Conservation (phyloP, 2,797 vertebrate genomes). For the Muscicapa comitata region DNA sequence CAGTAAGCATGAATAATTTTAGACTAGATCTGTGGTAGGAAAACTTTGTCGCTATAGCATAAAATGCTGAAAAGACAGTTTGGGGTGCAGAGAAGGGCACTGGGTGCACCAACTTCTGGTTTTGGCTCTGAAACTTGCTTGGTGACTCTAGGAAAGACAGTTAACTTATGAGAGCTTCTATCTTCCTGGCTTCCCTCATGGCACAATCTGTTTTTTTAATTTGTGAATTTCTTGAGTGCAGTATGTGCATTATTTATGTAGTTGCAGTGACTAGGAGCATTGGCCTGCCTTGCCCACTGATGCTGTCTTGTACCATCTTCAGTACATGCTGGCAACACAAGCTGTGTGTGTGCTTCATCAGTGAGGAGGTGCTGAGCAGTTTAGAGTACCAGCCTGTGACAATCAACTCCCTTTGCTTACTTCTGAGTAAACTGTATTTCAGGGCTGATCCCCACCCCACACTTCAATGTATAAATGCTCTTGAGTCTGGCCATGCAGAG, state of each 20-base stretch:
- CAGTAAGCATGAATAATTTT: background rate
- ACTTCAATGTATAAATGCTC: background rate
- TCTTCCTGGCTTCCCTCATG: background rate
- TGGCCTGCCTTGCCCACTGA: background rate
- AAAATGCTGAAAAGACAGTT: background rate
- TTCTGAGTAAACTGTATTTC: background rate
- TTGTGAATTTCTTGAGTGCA: background rate
- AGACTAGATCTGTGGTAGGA: background rate
- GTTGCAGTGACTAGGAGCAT: fast-evolving
- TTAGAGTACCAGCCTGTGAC: background rate
- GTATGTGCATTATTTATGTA: background rate
- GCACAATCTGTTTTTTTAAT: background rate
- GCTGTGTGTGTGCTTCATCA: background rate
- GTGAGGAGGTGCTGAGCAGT: fast-evolving
- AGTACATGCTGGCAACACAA: background rate
- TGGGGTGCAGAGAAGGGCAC: background rate
- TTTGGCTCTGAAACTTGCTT: background rate
- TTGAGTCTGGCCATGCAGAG: background rate
- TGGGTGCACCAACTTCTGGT: background rate
- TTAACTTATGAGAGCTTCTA: background rate
- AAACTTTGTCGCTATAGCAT: background rate
- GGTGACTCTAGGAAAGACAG: background rate
- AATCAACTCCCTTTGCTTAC: background rate
- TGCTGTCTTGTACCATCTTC: background rate
- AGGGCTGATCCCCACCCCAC: background rate